phyloP scores from a whole-genome alignment of 53 echinoderm and acorn worm genomes.

The Stichopus horrens region DNA sequence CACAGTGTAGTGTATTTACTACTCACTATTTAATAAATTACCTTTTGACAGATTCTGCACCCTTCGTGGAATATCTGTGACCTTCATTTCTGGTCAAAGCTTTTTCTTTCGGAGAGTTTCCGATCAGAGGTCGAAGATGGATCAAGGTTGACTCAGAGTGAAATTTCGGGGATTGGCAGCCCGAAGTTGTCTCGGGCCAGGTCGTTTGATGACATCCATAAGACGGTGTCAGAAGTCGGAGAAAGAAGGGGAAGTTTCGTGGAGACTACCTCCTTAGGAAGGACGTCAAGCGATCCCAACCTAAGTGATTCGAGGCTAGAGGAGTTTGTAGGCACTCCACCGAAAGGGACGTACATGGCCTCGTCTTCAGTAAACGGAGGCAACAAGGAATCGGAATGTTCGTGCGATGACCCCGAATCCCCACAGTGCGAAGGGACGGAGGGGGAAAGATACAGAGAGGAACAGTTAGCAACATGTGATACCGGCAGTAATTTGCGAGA shows the following conservation, averaged over 20 bases:
- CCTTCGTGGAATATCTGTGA: constrained; percentile 76
- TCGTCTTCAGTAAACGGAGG: not conserved
- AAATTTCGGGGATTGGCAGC: constrained; percentile 40
- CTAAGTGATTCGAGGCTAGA: constrained; percentile 79
- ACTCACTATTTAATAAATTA: not conserved
- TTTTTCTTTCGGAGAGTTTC: constrained; percentile 78
- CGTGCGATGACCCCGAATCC: not conserved
- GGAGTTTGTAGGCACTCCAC: constrained; percentile 67
- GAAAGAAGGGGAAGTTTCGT: constrained; percentile 67
- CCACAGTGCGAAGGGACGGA: not conserved
- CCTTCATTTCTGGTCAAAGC: constrained; percentile 74
- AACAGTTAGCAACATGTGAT: not conserved
- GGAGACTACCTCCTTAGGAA: constrained; percentile 58
- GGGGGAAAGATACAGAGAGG: not conserved
- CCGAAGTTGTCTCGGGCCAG: constrained; percentile 80
- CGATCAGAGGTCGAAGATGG: constrained; percentile 44
- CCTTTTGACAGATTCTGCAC: constrained; percentile 68
- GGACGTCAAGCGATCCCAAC: constrained; percentile 90
- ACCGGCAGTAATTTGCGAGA: not conserved
- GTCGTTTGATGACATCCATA: constrained; percentile 88
- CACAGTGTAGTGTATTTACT: not conserved
- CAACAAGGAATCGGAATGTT: not conserved
- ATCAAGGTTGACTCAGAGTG: not conserved
- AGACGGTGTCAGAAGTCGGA: constrained; percentile 68
- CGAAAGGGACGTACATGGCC: constrained; percentile 45